Evolutionary conservation across 2,888 invertebrate genomes (phyloP).

Genomic region (Harpagoxenus sublaevis): DNA sequence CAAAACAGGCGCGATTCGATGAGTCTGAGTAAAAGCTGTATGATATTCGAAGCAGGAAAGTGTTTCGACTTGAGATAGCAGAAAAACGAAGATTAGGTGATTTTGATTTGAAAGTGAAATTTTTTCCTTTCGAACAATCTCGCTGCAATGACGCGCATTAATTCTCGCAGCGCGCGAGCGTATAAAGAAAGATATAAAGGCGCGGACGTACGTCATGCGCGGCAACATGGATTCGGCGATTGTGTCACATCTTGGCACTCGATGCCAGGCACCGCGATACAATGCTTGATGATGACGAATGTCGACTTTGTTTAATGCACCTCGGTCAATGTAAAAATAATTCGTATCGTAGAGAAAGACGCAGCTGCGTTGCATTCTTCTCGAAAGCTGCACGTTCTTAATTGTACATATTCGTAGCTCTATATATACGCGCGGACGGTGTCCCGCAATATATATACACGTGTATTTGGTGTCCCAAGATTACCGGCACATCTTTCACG

Average conservation of each 20-base stretch:
- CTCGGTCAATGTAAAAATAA: conserved; percentile 59
- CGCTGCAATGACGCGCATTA: conserved; percentile 2
- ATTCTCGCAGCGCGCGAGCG: conserved; percentile 5
- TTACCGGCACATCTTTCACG: conserved; percentile 37
- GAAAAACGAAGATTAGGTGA: background rate
- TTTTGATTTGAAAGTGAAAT: conserved; percentile 40
- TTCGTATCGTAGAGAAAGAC: conserved; percentile 27
- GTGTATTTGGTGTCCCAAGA: conserved; percentile 23
- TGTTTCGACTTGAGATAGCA: background rate
- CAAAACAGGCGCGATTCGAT: background rate
- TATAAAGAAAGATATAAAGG: conserved; percentile 33
- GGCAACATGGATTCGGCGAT: conserved; percentile 65
- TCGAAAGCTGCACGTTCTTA: conserved; percentile 21
- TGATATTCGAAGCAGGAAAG: conserved; percentile 20
- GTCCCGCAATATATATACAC: conserved; percentile 11
- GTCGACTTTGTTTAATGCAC: conserved; percentile 32
- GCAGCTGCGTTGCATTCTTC: conserved; percentile 42
- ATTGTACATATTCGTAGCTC: conserved; percentile 35
- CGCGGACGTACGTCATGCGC: conserved; percentile 35
- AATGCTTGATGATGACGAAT: conserved; percentile 19
- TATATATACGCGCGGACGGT: conserved; percentile 9
- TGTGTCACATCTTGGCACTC: conserved; percentile 71
- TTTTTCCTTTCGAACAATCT: conserved; percentile 35
- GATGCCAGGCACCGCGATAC: conserved; percentile 41
- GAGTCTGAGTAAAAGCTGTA: background rate